Evolutionary conservation across 2,797 vertebrate genomes (phyloP), one percentile per base, ranked within the genome.

Genomic region (Ispidina lecontei): DNA sequence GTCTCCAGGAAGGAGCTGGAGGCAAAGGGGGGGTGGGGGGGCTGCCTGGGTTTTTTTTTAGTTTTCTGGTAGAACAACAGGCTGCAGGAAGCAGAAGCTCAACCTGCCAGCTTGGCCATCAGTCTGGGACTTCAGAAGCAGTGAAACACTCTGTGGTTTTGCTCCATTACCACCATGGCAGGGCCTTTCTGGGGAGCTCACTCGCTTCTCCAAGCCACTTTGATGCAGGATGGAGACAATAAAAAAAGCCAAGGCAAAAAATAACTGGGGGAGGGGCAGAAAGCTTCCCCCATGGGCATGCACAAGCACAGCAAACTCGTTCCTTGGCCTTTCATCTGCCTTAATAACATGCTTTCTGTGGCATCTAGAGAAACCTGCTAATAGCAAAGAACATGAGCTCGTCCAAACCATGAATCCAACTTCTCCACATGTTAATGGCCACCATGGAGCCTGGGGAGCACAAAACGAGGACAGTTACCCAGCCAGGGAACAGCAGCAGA

Each of bases 261-360:
- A 39, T 43, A 22, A 10, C 10, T 8, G 1, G 79, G 88, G 95
- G 92, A 93, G 73, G 86, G 88, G 92, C 80, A 72, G 80, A 86
- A 78, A 84, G 56, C 64, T 89, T 70, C 44, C 78, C 89, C 91
- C 78, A 64, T 44, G 89, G 94, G 94, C 94, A 93, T 84, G 92
- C 95, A 94, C 47, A 2, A 94, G 92, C 95, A 91, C 78, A 89
- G 92, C 89, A 78, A 25, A 67, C 84, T 56, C n/a, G 0, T 63
- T 95, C 75, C 89, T 37, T 10, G 71, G 94, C 84, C 94, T 95
- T 96, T 96, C 92, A 95, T 94, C 92, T 94, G 89, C 87, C 64
- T 89, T 95, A 90, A 94, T 93, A 89, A 79, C 29, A 14, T 15
- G 4, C 60, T 84, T 59, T 90, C 78, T 82, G 92, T 65, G 84